phyloP scores from a whole-genome alignment of 64 coral and sea anemone genomes.

The Acropora yongei region DNA sequence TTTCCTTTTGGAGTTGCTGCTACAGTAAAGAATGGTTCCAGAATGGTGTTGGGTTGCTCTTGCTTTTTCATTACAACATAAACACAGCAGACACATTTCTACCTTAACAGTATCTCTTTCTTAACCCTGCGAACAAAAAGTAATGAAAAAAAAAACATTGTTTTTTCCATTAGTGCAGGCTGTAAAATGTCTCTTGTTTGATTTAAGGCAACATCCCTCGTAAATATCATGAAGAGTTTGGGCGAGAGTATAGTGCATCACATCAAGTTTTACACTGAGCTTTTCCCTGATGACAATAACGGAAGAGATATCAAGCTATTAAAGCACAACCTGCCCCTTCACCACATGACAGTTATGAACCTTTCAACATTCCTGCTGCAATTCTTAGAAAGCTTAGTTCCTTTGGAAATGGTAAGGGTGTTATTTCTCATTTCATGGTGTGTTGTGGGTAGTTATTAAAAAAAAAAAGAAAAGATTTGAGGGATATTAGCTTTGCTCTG shows the following conservation, averaged over 20 bases:
- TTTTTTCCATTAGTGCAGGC: too few relatives aligned
- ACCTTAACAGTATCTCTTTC: too few relatives aligned
- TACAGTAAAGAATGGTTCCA: too few relatives aligned
- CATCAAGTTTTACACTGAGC: constrained; percentile 51
- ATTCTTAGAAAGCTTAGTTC: constrained; percentile 69
- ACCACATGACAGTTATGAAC: constrained; percentile 78
- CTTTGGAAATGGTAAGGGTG: constrained; percentile 76
- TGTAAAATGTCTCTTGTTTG: background rate
- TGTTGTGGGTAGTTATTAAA: background rate
- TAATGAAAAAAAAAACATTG: too few relatives aligned
- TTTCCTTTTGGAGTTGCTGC: too few relatives aligned
- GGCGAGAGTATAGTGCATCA: constrained; percentile 84
- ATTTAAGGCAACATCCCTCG: constrained; percentile 55
- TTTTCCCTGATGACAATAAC: background rate
- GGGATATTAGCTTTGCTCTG: too few relatives aligned
- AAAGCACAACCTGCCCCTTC: constrained; percentile 29
- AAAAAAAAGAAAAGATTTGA: background rate
- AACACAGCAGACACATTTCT: too few relatives aligned
- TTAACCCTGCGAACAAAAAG: too few relatives aligned
- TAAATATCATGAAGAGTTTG: constrained; percentile 51
- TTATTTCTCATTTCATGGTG: background rate
- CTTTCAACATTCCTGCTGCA: constrained; percentile 66
- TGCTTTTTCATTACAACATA: too few relatives aligned
- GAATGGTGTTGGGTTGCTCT: too few relatives aligned
- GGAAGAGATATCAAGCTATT: background rate